Percentiles rank a stretch among this genome's conserved stretches.
Evolutionary conservation across 64 coral and sea anemone genomes (phyloP).

Genomic region (Pocillopora verrucosa): DNA sequence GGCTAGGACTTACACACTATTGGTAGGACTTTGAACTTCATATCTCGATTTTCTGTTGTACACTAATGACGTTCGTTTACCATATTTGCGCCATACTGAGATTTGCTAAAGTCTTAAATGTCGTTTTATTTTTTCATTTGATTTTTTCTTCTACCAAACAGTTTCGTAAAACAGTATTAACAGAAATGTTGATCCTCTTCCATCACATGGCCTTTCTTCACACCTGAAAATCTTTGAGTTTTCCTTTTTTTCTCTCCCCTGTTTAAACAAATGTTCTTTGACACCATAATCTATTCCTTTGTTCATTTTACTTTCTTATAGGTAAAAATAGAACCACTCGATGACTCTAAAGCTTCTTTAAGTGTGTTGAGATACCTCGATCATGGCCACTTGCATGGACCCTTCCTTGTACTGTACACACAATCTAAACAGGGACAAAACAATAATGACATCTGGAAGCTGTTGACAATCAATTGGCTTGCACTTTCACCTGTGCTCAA

Average conservation of each 20-base stretch:
- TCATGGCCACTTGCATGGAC: background rate
- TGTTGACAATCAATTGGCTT: background rate
- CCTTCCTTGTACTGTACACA: constrained; percentile 5
- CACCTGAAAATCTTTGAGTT: background rate
- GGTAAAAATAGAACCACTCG: background rate
- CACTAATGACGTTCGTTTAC: background rate
- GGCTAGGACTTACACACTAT: background rate
- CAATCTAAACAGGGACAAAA: background rate
- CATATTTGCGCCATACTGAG: background rate
- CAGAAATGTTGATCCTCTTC: too few relatives aligned
- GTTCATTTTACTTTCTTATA: background rate
- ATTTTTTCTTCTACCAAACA: too few relatives aligned
- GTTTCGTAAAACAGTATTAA: too few relatives aligned
- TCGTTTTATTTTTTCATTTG: too few relatives aligned
- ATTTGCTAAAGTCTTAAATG: too few relatives aligned
- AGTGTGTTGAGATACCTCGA: background rate
- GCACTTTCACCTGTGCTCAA: background rate
- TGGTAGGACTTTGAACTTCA: background rate
- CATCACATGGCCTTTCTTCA: too few relatives aligned
- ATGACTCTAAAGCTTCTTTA: background rate
- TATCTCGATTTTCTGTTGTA: background rate
- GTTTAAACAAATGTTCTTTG: background rate
- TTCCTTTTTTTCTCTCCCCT: background rate
- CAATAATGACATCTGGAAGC: constrained; percentile 1
- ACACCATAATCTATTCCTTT: background rate